phyloP scores from a whole-genome alignment of 2,113 vertebrate species.

The Ceyx margarethae region DNA sequence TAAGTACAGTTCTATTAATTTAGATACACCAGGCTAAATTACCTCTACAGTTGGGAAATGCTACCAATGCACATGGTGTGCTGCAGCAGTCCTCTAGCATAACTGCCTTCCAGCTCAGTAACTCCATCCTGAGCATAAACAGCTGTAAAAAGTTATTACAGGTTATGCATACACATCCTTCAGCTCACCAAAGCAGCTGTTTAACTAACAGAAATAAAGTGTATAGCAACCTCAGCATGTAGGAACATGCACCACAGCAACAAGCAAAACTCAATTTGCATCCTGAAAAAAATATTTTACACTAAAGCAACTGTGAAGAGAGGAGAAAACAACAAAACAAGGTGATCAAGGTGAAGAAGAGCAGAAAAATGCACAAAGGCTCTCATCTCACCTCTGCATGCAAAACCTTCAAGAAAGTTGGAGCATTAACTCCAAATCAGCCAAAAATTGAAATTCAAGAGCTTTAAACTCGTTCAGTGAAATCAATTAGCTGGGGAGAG shows the following conservation, averaged over 20 bases:
- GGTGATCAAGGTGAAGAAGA: neutral
- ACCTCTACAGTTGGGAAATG: neutral
- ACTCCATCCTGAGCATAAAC: neutral
- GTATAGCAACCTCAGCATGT: neutral
- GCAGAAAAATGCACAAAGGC: neutral
- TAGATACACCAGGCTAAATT: neutral
- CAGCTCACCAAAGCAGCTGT: neutral
- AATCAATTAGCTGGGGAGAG: neutral
- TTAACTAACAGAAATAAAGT: neutral
- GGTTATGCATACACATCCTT: neutral
- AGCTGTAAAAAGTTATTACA: neutral
- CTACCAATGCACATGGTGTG: neutral
- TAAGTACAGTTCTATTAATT: neutral
- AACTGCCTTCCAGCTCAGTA: neutral
- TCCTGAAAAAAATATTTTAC: neutral
- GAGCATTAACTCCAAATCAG: neutral
- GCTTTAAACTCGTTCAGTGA: neutral
- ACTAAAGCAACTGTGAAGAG: neutral
- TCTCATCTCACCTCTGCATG: neutral
- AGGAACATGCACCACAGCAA: neutral
- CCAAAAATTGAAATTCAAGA: neutral
- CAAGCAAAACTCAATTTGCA: neutral
- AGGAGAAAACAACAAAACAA: neutral
- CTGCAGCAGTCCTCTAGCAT: neutral
- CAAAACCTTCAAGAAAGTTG: neutral